Evolutionary conservation across 2,113 vertebrate species (phyloP), one percentile per base, ranked within the genome.

Genomic region (Hipposideros armiger): DNA sequence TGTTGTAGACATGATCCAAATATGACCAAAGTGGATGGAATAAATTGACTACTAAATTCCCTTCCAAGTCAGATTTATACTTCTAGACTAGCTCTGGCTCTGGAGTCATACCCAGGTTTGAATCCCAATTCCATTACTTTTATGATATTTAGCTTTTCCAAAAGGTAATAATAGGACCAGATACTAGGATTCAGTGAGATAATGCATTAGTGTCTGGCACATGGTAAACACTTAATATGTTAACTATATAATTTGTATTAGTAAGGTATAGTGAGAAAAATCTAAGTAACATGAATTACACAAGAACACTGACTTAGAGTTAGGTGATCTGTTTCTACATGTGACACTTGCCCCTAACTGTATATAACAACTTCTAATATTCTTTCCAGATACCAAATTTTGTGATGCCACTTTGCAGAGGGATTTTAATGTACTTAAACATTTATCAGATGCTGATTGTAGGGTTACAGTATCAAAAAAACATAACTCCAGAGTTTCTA

Each of bases 11-110:
- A 73, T 45, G 11, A 87, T 66, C 82, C 45, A 86, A 73, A 15
- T n/a, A 20, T 30, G 30, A 73, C 26, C 76, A 16, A 78, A 87
- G 36, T 42, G 42, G 40, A 26, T 90, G n/a, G 20, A 94, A 85
- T 64, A 82, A 72, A 92, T 60, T 60, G 24, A 56, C 15, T 56
- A 95, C 28, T 94, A 73, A 77, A 90, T 67, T 94, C 80, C n/a
- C 54, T 89, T 70, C 73, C 24, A 77, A 90, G 32, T 62, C 91
- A 70, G n/a, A 82, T 47, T 30, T 80, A 36, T 58, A 96, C 58
- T 56, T 82, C 73, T 72, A 72, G 58, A 89, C 52, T 92, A 30
- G 28, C 67, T 93, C 82, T 64, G 26, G 54, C 50, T 90, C 60
- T 87, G 42, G 30, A 93, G 42, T 93, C 40, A 81, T 62, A 90